Base-by-base conservation (phyloP, 2,797 vertebrate species). In the Craterocephalus amniculus region DNA sequence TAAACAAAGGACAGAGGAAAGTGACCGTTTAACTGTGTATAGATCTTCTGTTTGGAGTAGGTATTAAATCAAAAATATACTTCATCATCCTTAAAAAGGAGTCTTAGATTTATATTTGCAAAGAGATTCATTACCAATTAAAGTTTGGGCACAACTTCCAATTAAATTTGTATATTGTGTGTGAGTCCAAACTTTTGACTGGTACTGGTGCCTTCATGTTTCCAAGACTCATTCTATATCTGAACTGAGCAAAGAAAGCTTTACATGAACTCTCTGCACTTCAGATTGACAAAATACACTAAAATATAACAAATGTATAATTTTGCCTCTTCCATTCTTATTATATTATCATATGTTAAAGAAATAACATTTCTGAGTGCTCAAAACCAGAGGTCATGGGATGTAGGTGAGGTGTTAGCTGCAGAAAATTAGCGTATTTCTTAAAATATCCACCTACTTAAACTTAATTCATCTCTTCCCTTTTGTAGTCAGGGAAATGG, bases 401-500 rank as follows among this genome's bases (percentile, higher is more conserved):
- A 22, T 35, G 20, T 12, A 34, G 8, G 20, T 13, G 26, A 27
- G n/a, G 14, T 59, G n/a, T 26, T 60, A 49, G 36, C 12, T n/a
- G 22, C 13, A 67, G 27, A 36, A 40, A 61, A 67, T 43, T 38
- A 36, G 26, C 1, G 18, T 34, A 11, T 63, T 64, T 63, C 32
- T 59, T 68, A 31, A 68, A 58, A 54, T 68, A 18, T 48, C 45
- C 60, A 48, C 8, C 38, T 27, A 45, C 24, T 52, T 43, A 60
- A 66, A 8, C 26, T 56, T 58, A 5, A 78, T 72, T 61, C 29
- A 36, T 26, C 36, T 60, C 13, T 56, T 69, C 68, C 49, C 29
- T 65, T 79, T 64, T 70, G 58, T 77, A 38, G 83, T 78, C 54
- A 67, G 54, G 22, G 57, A 88, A 76, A 7, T 34, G 70, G 73